Base-by-base conservation (phyloP, 2,888 invertebrate genomes). In the Leptarthrus brevirostris region DNA sequence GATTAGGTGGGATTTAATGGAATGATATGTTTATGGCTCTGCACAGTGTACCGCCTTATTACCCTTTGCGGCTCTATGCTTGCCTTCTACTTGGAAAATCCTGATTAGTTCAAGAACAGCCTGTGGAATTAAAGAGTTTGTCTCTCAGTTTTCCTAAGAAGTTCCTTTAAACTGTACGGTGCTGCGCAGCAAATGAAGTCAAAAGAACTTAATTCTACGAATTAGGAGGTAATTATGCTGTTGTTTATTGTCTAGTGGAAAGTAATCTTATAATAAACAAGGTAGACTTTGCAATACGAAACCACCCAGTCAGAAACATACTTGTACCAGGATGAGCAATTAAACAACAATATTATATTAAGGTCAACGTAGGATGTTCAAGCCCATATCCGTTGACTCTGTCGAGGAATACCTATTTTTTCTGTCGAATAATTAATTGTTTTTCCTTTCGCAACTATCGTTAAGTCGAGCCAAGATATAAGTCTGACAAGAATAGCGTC, bases 1-100 rank as follows among this genome's bases (percentile, higher is more conserved):
- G 75, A 75, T 75, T 75, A 74, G 74, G 54, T 66, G 36, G 75
- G 74, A 75, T 75, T 75, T 71, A 75, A 56, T 56, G 72, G 71
- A 75, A 74, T 71, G 75, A 75, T 75, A 75, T 75, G 74, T 75
- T 75, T 75, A 75, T 75, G 64, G 74, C 34, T 70, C 61, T 61
- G 54, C 47, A 49, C 49, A 73, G 26, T 54, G 52, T 44, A 72
- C 75, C 72, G 69, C 72, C 58, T 69, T 72, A 54, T 56, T 61
- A 61, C 61, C 47, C 54, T 54, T 56, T 74, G 24, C 52, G 49
- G 47, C 36, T 71, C 34, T 24, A 14, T 52, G 69, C 44, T 56
- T 36, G 47, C 20, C 49, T 66, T 44, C 47, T 66, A 61, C 53
- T 26, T 44, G 66, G 72, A 16, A 72, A 72, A 72, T 74, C 72